Conservation (phyloP, 2,113 vertebrate species). For the Tricholaema leucomelas region DNA sequence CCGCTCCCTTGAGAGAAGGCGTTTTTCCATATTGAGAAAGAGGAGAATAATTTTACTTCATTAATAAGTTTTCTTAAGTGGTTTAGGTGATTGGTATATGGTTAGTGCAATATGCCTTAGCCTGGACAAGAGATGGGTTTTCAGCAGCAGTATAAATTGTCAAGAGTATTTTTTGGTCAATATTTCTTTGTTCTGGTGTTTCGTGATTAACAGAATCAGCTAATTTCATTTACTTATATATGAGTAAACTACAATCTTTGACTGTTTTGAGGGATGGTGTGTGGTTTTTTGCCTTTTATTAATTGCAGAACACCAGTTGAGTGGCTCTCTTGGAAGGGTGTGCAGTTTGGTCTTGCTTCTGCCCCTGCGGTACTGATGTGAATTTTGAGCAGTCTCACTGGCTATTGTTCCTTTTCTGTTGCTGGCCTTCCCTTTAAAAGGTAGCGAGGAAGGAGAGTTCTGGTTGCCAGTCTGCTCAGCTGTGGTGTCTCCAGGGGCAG, state of each 20-base stretch:
- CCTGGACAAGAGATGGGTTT: not conserved
- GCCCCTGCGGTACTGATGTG: not conserved
- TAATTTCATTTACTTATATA: not conserved
- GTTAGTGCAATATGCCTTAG: not conserved
- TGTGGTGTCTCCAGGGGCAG: not conserved
- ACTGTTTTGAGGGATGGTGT: fast-evolving
- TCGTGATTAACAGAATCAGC: not conserved
- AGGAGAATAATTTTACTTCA: not conserved
- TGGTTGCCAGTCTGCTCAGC: not conserved
- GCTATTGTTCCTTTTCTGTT: not conserved
- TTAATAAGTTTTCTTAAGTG: not conserved
- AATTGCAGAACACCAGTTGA: not conserved
- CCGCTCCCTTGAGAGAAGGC: not conserved
- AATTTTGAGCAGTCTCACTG: not conserved
- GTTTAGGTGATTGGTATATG: not conserved
- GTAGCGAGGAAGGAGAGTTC: not conserved
- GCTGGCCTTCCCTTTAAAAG: not conserved
- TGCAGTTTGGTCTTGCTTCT: not conserved
- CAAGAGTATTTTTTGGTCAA: not conserved
- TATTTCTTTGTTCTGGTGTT: not conserved
- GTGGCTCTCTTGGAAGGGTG: not conserved
- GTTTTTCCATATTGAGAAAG: not conserved
- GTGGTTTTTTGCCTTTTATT: not conserved
- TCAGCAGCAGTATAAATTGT: not conserved
- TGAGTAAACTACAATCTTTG: not conserved